A percentile compares a stretch with the other conserved stretches of the same genome.
phyloP scores from a whole-genome alignment of 2,888 invertebrate genomes.

The Nematopogon swammerdamellus region DNA sequence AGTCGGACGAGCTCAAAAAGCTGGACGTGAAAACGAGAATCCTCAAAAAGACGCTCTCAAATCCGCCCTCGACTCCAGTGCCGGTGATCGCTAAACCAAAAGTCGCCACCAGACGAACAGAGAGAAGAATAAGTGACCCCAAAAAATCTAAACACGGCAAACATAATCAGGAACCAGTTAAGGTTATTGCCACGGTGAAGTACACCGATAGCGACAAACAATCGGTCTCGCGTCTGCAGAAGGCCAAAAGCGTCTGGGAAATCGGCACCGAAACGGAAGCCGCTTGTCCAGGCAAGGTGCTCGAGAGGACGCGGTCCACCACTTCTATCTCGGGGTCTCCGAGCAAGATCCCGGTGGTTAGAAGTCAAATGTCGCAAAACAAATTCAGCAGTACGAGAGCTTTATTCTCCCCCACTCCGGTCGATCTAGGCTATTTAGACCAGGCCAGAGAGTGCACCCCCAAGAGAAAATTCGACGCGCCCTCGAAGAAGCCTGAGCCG shows the following conservation, averaged over 20 bases:
- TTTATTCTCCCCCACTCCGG: slow-evolving; percentile 56
- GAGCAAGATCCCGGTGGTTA: slow-evolving; percentile 62
- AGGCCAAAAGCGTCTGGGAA: slow-evolving; percentile 55
- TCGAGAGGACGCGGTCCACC: slow-evolving; percentile 48
- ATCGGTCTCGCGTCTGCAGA: slow-evolving; percentile 42
- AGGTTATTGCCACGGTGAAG: slow-evolving; percentile 28
- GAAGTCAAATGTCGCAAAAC: slow-evolving; percentile 48
- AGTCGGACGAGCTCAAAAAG: slow-evolving; percentile 46
- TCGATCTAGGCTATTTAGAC: slow-evolving; percentile 53
- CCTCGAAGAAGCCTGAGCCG: slow-evolving; percentile 31
- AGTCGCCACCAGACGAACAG: slow-evolving; percentile 35
- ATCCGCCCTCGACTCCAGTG: slow-evolving; percentile 49
- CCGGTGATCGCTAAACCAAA: slow-evolving; percentile 46
- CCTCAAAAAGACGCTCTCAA: slow-evolving; percentile 51
- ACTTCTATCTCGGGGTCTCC: slow-evolving; percentile 57
- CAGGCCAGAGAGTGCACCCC: slow-evolving; percentile 55
- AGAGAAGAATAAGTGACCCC: slow-evolving; percentile 37
- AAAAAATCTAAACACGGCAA: slow-evolving; percentile 46
- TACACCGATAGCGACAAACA: background rate
- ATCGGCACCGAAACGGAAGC: slow-evolving; percentile 37
- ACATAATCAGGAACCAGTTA: slow-evolving; percentile 25
- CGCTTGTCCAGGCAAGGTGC: slow-evolving; percentile 23
- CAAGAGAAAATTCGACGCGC: slow-evolving; percentile 37
- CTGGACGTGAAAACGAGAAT: slow-evolving; percentile 54
- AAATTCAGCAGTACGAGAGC: slow-evolving; percentile 51